Percentiles rank a stretch among this genome's conserved stretches.
Evolutionary conservation across 2,888 invertebrate genomes (phyloP).

Genomic region (Drosophila mimica): DNA sequence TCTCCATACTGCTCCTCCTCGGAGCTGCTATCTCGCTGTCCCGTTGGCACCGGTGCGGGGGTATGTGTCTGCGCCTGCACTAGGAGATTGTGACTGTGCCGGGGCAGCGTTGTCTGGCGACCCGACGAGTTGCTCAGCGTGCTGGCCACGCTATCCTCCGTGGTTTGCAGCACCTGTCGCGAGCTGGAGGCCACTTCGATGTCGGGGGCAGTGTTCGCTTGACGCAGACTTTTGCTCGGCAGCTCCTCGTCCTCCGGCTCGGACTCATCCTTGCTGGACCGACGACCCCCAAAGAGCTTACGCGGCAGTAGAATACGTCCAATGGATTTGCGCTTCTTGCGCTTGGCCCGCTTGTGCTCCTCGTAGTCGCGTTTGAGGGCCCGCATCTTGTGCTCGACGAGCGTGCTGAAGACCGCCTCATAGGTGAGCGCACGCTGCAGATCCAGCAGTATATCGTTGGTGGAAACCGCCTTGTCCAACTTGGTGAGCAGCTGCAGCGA

Average conservation of each 20-base stretch:
- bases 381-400: conserved; percentile 85
- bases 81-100: conserved; percentile 77
- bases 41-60: conserved; percentile 44
- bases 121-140: conserved; percentile 83
- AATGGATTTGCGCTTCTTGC: conserved; percentile 83
- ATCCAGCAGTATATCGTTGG: conserved; percentile 84
- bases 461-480: conserved; percentile 85
- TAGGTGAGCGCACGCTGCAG: conserved; percentile 84
- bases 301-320: conserved; percentile 83
- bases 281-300: conserved; percentile 78
- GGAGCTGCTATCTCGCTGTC: conserved; percentile 32
- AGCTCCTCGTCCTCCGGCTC: conserved; percentile 23
- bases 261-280: conserved; percentile 57
- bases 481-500: conserved; percentile 67
- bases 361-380: conserved; percentile 85
- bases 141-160: conserved; percentile 83
- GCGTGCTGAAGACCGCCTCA: conserved; percentile 84
- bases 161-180: background rate
- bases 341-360: conserved; percentile 83
- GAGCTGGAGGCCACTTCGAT: conserved; percentile 68
- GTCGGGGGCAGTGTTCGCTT: conserved; percentile 45
- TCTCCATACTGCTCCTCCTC: conserved; percentile 37
- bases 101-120: conserved; percentile 54
- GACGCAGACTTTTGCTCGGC: conserved; percentile 14
- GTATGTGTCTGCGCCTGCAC: conserved; percentile 83